Base-by-base conservation (phyloP, 2,797 vertebrate species). In the Gallinago nigripennis region DNA sequence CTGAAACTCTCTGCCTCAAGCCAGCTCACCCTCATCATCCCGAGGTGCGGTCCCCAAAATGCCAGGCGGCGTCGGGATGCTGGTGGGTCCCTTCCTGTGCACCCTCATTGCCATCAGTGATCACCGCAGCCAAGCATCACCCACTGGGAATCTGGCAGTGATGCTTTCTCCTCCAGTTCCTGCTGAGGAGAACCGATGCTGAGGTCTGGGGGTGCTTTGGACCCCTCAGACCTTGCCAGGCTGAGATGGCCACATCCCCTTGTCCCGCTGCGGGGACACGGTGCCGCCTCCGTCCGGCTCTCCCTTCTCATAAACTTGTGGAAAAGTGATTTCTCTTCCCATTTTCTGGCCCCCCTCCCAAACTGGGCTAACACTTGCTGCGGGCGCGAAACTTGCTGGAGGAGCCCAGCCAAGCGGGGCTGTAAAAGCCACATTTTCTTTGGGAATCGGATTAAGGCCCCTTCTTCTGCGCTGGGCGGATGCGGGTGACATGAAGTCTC, bases 391-490 rank as follows among this genome's bases (percentile, higher is more conserved):
- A 23, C 60, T 60, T 9, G 28, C 41, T 56, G 82, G 65, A 91
- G 64, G 61, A 84, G 45, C 56, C 53, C 25, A 28, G 13, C 14
- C 37, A 69, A 86, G 64, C 16, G 0, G 41, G 64, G 50, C 81
- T 95, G 88, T 73, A 95, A 93, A 92, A 94, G 75, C 82, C 73
- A 91, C 91, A 76, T 93, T 94, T 86, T 84, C 91, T 87, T 96
- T 93, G 89, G 92, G 92, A 97, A 97, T 90, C 6, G 2, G 93
- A 95, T 96, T 94, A 95, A 93, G 77, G 88, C 88, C 21, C 25
- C 84, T 92, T 89, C 82, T 70, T 83, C 53, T 92, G 23, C 1
- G 8, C 88, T 82, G 71, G 77, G 65, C 9, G 50, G 88, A 63
- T 71, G 54, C 0, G 21, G 77, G 83, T 95, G 87, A 91, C 89